Conservation (phyloP, 1,140 invertebrate genomes). For the Paracyclopina nana region DNA sequence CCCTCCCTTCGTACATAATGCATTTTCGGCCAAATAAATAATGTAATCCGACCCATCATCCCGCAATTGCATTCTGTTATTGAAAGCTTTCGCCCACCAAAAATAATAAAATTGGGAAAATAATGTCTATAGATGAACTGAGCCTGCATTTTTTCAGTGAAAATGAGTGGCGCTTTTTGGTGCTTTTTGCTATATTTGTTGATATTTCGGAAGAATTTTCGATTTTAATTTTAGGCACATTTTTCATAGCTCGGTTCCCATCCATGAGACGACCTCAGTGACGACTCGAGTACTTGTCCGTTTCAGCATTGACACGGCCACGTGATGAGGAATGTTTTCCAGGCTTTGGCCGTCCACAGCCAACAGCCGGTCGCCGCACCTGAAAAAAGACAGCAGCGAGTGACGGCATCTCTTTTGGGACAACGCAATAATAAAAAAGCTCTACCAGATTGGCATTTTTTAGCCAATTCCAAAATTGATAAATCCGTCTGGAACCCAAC, state of each 20-base stretch:
- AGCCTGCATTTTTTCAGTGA: too few relatives aligned
- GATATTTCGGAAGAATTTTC: too few relatives aligned
- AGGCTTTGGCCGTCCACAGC: constrained; percentile 31
- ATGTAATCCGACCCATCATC: too few relatives aligned
- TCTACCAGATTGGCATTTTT: background rate
- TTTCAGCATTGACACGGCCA: constrained; percentile 30
- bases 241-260: constrained; percentile 25
- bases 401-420: background rate
- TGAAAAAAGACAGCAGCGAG: constrained; percentile 10
- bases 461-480: background rate
- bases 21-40: too few relatives aligned
- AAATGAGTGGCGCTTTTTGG: too few relatives aligned
- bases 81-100: too few relatives aligned
- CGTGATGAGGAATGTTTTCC: constrained; percentile 28
- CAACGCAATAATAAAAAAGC: background rate
- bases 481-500: background rate
- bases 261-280: constrained; percentile 28
- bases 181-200: too few relatives aligned
- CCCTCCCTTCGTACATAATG: too few relatives aligned
- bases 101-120: too few relatives aligned
- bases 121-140: too few relatives aligned
- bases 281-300: constrained; percentile 28
- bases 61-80: too few relatives aligned
- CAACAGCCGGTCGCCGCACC: constrained; percentile 33
- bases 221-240: too few relatives aligned